These are phyloP conservation scores for Alexandromys fortis DNA, from an alignment of 2,113 vertebrate species.

Conservation along the genomic window DNA sequence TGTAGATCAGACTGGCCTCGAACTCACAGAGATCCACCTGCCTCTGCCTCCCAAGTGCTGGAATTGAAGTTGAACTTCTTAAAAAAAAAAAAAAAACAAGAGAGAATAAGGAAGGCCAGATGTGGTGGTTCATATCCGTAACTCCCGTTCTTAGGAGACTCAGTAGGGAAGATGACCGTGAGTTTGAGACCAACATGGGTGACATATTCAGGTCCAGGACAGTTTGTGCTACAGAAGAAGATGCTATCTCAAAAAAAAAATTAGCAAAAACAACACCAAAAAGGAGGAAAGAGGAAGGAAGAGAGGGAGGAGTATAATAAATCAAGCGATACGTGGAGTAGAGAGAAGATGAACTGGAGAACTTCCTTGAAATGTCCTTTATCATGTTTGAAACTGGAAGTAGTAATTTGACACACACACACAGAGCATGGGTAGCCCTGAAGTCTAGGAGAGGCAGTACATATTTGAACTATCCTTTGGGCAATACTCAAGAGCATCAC, in stretches of 20 bases:
- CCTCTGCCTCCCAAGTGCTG: too few species aligned
- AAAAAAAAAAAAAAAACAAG: background rate
- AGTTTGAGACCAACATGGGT: background rate
- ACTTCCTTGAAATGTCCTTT: background rate
- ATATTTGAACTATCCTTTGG: background rate
- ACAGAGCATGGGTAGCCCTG: background rate
- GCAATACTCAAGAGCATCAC: background rate
- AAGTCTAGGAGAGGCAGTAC: too few species aligned
- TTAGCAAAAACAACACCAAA: background rate
- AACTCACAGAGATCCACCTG: too few species aligned
- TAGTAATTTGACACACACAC: background rate
- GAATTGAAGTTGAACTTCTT: background rate
- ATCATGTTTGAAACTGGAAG: background rate
- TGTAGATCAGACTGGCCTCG: too few species aligned
- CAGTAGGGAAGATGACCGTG: background rate
- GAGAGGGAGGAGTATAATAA: background rate
- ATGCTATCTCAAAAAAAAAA: background rate
- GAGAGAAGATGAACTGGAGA: background rate
- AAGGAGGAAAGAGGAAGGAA: background rate
- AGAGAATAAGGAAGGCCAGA: background rate
- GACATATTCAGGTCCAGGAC: background rate
- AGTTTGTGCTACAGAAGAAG: background rate
- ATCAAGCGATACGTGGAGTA: background rate
- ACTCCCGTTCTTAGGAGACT: background rate
- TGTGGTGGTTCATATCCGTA: too few species aligned